Percentiles rank a stretch among this genome's conserved stretches.
Conservation (phyloP, 2,113 vertebrate genomes). For the Microtus montanus region DNA sequence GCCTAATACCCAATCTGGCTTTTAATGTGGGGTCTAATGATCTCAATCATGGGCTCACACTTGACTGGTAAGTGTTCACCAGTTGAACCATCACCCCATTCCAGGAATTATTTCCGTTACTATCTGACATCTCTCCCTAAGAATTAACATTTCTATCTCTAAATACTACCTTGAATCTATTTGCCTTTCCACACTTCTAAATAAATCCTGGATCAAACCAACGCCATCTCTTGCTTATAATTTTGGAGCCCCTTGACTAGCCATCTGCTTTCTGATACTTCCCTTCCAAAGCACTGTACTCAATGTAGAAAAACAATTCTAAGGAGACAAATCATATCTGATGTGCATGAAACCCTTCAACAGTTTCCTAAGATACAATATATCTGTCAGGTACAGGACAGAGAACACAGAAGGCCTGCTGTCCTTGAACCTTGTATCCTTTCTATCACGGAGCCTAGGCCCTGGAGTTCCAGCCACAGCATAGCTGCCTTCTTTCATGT, state of each 20-base stretch:
- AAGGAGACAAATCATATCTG: neutral
- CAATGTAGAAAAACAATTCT: neutral
- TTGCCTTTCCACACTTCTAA: neutral
- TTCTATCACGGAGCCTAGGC: neutral
- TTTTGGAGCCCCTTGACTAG: neutral
- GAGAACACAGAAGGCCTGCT: neutral
- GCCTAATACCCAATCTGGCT: neutral
- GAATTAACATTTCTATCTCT: neutral
- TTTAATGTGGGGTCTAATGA: neutral
- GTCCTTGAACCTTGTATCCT: neutral
- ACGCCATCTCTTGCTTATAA: neutral
- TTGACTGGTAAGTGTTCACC: neutral
- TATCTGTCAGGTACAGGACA: neutral
- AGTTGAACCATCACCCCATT: neutral
- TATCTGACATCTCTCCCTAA: neutral
- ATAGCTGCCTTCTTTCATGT: neutral
- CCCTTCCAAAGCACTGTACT: neutral
- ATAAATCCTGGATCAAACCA: neutral
- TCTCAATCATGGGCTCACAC: no score
- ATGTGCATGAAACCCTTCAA: neutral
- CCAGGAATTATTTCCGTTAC: neutral
- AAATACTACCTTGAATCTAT: neutral
- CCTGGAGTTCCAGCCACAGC: neutral
- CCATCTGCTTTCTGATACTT: neutral
- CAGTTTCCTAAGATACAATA: neutral